Conservation (phyloP, 2,797 vertebrate genomes). For the Peromyscus melanophrys region DNA sequence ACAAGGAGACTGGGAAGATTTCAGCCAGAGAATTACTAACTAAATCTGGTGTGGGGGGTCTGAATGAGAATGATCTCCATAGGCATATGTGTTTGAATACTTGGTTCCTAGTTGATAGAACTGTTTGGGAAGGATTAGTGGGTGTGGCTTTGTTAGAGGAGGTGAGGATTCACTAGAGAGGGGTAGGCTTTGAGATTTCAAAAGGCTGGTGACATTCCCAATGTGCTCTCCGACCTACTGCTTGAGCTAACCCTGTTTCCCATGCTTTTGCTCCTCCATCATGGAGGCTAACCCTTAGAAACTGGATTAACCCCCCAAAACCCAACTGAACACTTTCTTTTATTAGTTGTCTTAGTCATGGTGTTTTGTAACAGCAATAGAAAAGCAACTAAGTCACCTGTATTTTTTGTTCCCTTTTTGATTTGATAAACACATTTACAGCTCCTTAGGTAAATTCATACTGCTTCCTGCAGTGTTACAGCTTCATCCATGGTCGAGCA, state of each 20-base stretch:
- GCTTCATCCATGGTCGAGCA: background rate
- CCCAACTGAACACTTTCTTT: background rate
- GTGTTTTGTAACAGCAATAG: background rate
- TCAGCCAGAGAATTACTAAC: background rate
- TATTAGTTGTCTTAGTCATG: background rate
- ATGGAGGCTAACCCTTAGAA: background rate
- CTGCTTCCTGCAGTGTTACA: background rate
- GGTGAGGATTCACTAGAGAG: background rate
- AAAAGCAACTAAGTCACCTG: background rate
- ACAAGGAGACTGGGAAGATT: background rate
- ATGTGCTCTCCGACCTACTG: background rate
- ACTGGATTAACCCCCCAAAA: background rate
- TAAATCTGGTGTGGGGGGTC: background rate
- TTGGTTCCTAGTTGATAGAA: too few species aligned
- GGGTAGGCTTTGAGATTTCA: background rate
- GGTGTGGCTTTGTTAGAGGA: background rate
- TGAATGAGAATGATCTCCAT: background rate
- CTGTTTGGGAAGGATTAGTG: too few species aligned
- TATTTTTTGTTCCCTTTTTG: background rate
- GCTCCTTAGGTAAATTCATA: background rate
- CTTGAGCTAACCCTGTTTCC: background rate
- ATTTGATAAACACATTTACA: background rate
- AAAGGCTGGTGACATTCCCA: background rate
- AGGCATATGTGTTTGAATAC: background rate
- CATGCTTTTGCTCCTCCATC: background rate